A percentile compares a stretch with the other conserved stretches of the same genome.
These are phyloP conservation scores for Drosophila villosipedis DNA, from an alignment of 2,888 invertebrate genomes.

Conservation along the genomic window DNA sequence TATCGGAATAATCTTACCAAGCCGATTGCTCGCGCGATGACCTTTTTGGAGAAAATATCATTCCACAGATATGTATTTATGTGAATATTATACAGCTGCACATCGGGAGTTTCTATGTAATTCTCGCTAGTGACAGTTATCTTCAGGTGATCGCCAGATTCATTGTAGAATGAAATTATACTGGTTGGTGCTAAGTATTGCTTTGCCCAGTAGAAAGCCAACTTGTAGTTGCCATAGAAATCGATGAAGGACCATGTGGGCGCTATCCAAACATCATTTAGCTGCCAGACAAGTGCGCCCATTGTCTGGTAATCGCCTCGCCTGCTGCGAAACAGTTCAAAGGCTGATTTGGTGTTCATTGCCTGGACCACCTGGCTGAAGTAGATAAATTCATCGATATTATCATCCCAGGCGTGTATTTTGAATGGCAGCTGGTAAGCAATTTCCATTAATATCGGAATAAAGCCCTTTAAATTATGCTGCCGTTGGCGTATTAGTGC, in stretches of 20 bases:
- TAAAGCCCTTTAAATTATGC: conserved; percentile 92
- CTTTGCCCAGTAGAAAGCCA: conserved; percentile 93
- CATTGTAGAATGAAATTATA: conserved; percentile 87
- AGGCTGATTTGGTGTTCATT: conserved; percentile 92
- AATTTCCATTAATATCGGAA: conserved; percentile 87
- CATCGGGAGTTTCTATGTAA: conserved; percentile 83
- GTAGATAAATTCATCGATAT: conserved; percentile 90
- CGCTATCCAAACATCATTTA: conserved; percentile 99
- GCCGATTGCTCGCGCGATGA: conserved; percentile 62
- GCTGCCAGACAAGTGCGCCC: conserved; percentile 99
- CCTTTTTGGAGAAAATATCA: conserved; percentile 84
- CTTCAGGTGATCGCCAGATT: conserved; percentile 86
- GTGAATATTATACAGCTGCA: conserved; percentile 86
- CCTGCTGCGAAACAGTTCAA: conserved; percentile 91
- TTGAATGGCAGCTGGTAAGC: conserved; percentile 88
- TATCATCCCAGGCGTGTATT: conserved; percentile 85
- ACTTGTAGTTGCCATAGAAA: conserved; percentile 84
- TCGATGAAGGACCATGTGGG: conserved; percentile 97
- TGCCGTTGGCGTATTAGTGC: conserved; percentile 91
- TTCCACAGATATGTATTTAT: conserved; percentile 88
- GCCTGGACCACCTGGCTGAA: conserved; percentile 96
- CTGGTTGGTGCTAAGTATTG: conserved; percentile 93
- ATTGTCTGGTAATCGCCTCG: conserved; percentile 88
- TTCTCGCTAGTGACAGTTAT: conserved; percentile 89
- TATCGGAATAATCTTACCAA: conserved; percentile 59